Evolutionary conservation across 2,888 invertebrate species (phyloP).

Genomic region (Epicampocera succincta): DNA sequence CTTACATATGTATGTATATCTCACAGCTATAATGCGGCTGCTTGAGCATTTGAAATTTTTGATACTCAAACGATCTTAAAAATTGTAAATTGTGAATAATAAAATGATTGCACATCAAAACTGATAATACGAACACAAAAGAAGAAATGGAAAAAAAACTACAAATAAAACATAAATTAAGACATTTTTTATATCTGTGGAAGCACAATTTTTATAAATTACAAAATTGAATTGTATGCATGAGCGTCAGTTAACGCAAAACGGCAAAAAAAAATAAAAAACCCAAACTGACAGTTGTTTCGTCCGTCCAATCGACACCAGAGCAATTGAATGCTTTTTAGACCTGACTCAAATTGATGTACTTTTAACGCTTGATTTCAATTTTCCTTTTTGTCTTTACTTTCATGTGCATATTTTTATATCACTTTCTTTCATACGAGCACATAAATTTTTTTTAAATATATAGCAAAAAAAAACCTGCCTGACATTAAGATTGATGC

Average conservation of each 20-base stretch:
- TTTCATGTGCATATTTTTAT: constrained; percentile 33
- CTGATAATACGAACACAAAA: constrained; percentile 50
- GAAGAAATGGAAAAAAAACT: constrained; percentile 4
- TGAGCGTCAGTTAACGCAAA: constrained; percentile 19
- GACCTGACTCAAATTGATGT: constrained; percentile 25
- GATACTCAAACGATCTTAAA: constrained; percentile 11
- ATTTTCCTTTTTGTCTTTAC: constrained; percentile 25
- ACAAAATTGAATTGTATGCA: constrained; percentile 49
- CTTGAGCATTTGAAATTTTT: too few relatives aligned
- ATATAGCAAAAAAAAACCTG: too few relatives aligned
- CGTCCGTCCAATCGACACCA: neutral
- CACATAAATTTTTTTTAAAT: neutral
- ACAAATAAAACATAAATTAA: constrained; percentile 38
- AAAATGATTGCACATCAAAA: constrained; percentile 47
- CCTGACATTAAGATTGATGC: too few relatives aligned
- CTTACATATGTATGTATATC: too few relatives aligned
- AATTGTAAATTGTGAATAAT: constrained; percentile 24
- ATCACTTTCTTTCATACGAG: constrained; percentile 27
- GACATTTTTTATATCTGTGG: too few relatives aligned
- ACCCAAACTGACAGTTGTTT: neutral
- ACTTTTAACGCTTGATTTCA: constrained; percentile 57
- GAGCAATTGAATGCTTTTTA: neutral
- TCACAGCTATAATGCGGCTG: too few relatives aligned
- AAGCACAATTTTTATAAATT: constrained; percentile 39
- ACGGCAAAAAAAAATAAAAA: neutral